Conservation (phyloP, 2,797 vertebrate genomes). For the Fratercula arctica region DNA sequence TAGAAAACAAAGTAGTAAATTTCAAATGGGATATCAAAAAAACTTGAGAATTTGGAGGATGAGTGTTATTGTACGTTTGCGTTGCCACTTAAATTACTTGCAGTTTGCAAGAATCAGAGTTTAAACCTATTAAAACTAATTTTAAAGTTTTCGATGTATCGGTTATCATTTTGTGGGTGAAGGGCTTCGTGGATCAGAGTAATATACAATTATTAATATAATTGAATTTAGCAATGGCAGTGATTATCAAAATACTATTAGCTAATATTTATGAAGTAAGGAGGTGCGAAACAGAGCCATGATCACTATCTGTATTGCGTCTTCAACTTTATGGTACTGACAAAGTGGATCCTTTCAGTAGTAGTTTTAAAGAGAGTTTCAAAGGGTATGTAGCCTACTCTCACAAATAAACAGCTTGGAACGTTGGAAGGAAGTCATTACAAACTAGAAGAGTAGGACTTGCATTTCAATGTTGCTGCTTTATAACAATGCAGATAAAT, state of each 20-base stretch:
- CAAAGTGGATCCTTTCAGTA: neutral
- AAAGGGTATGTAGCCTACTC: fast-evolving
- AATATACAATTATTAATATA: neutral
- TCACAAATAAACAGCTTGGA: neutral
- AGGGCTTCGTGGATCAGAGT: neutral
- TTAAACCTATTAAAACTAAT: neutral
- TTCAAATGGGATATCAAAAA: neutral
- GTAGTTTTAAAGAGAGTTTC: neutral
- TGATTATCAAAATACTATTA: neutral
- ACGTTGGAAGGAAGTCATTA: neutral
- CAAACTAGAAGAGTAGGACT: neutral
- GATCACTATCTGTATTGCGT: neutral
- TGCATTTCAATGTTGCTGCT: neutral
- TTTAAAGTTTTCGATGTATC: neutral
- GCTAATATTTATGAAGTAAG: neutral
- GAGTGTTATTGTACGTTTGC: neutral
- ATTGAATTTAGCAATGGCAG: neutral
- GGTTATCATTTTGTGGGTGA: neutral
- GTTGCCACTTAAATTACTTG: neutral
- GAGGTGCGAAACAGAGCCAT: neutral
- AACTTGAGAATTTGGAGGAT: neutral
- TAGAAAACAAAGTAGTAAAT: neutral
- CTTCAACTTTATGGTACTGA: neutral
- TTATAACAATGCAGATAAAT: neutral
- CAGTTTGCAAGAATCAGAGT: neutral